Base-by-base conservation (phyloP, 2,797 vertebrate genomes). In the Aselliscus stoliczkanus region DNA sequence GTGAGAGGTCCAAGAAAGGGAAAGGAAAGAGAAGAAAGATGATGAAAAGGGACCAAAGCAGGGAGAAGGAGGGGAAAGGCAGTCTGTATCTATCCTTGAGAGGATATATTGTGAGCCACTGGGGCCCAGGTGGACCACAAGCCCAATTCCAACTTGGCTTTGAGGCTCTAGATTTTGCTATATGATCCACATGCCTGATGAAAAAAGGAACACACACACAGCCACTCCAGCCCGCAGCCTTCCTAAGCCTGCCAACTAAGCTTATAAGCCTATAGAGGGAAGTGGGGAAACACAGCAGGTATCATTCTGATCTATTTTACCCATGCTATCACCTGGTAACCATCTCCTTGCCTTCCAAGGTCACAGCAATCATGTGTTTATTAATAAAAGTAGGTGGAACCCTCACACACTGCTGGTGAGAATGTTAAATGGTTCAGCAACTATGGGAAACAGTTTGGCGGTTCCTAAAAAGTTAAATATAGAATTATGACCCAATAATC, bases 1-100 rank as follows among this genome's bases (percentile, higher is more conserved):
- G 56, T 20, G 14, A 86, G 9, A 39, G 20, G 18, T 98, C 52
- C 12, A 8, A 27, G 56, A 52, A 47, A 34, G 47, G 34, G 4
- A 98, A 83, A 56, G 29, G 72, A 54, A 79, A 96, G 89, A 95
- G 97, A 95, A 97, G 97, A 90, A 92, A 96, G 94, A 84, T 31
- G 31, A 62, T 4, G 88, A 42, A 31, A 92, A 5, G 84, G 79
- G 34, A 18, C 18, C 11, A 75, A 27, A 50, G 93, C 92, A 67
- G 62, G 58, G 83, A 93, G 81, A 47, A 90, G 97, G 97, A 97
- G 97, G 96, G 98, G 97, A 96, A 98, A 98, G 98, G 97, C 98
- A 97, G 96, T 64, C 39, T 80, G 3, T 10, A 21, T 31, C 52
- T 73, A 13, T 65, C 52, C 47, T 75, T 64, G 47, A 73, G 31